Percentiles rank a stretch among this genome's conserved stretches.
These are phyloP conservation scores for Coendou prehensilis DNA, from an alignment of 2,797 vertebrate genomes.

Conservation along the genomic window DNA sequence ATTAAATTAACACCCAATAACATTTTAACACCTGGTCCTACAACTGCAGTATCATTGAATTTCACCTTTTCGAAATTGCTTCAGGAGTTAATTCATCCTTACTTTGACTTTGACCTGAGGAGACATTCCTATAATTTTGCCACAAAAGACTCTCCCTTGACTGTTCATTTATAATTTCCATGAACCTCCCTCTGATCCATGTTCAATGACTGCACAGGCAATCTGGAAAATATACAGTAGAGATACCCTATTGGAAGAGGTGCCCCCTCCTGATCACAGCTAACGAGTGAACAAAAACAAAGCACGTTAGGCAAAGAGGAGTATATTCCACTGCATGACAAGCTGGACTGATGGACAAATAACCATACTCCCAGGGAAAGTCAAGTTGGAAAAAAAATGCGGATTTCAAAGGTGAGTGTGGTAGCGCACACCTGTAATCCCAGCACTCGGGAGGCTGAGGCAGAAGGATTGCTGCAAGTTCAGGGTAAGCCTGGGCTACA, in stretches of 20 bases:
- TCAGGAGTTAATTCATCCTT: constrained; percentile 77
- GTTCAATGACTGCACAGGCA: constrained; percentile 6
- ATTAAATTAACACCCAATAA: constrained; percentile 86
- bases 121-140: constrained; percentile 71
- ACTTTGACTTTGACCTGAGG: constrained; percentile 79
- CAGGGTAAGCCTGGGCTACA: neutral
- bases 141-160: constrained; percentile 68
- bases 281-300: neutral
- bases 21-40: constrained; percentile 85
- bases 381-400: neutral
- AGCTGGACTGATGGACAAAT: neutral
- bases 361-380: neutral
- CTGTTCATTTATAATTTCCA: constrained; percentile 76
- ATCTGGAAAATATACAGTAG: constrained; percentile 59
- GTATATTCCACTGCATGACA: neutral
- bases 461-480: neutral
- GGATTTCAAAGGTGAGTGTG: neutral
- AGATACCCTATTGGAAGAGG: constrained; percentile 47
- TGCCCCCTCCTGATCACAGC: neutral
- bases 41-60: constrained; percentile 81
- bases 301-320: constrained; percentile 1
- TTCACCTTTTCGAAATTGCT: constrained; percentile 84
- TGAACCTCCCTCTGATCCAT: constrained; percentile 29
- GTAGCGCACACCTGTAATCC: neutral
- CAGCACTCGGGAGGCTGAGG: neutral